Evolutionary conservation across 2,888 invertebrate species (phyloP).

Genomic region (Fragum fragum): DNA sequence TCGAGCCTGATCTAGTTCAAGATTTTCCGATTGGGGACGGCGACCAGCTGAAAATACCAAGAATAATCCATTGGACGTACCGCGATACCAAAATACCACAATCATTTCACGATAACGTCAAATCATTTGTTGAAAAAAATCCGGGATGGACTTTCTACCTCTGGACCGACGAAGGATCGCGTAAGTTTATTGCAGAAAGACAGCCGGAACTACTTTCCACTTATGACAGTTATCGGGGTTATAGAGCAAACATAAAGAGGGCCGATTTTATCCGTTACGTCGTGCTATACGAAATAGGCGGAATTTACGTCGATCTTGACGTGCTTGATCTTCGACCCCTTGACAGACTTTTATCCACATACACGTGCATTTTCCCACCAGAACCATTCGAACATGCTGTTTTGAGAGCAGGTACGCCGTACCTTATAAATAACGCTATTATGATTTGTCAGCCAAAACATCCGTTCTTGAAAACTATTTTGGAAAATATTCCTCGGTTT

Average conservation of each 20-base stretch:
- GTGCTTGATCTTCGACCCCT: constrained; percentile 75
- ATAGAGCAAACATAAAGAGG: constrained; percentile 61
- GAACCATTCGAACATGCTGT: constrained; percentile 76
- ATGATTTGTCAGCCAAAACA: constrained; percentile 73
- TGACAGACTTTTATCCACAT: constrained; percentile 67
- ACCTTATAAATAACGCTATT: constrained; percentile 75
- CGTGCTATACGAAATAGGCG: constrained; percentile 80
- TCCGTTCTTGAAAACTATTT: constrained; percentile 73
- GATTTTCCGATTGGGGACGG: constrained; percentile 37
- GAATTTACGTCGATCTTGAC: constrained; percentile 81
- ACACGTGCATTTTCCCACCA: constrained; percentile 74
- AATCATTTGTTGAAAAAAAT: constrained; percentile 72
- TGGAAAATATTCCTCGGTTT: constrained; percentile 68
- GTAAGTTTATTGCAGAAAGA: constrained; percentile 70
- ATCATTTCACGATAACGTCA: constrained; percentile 18
- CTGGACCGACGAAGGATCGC: constrained; percentile 81
- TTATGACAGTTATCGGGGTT: constrained; percentile 74
- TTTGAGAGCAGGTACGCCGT: constrained; percentile 68
- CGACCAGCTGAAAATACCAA: constrained; percentile 41
- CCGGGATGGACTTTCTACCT: constrained; percentile 83
- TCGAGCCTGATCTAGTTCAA: constrained; percentile 23
- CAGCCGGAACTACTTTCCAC: constrained; percentile 73
- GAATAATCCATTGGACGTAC: constrained; percentile 54
- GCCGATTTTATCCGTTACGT: constrained; percentile 82
- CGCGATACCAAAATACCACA: constrained; percentile 27